phyloP scores from a whole-genome alignment of 2,113 vertebrate species.

The Albula goreensis region DNA sequence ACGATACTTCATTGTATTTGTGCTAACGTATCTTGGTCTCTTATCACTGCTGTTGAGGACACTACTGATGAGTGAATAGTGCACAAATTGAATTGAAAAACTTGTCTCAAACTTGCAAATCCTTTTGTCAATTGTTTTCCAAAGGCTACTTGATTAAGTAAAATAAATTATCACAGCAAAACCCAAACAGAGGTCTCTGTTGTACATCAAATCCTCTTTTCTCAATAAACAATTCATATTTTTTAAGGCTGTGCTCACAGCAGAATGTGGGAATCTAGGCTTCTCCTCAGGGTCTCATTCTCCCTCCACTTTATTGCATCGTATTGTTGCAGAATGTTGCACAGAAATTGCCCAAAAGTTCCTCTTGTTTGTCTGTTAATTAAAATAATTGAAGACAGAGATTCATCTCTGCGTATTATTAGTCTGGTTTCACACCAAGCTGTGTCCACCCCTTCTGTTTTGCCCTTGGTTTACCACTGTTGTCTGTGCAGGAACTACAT shows the following conservation, averaged over 20 bases:
- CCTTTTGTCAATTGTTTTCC: neutral
- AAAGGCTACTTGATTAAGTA: neutral
- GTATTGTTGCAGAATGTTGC: neutral
- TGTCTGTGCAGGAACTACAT: constrained; percentile 65
- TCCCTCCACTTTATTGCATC: neutral
- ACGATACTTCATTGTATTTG: too few relatives aligned
- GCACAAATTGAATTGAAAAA: neutral
- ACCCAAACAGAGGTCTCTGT: neutral
- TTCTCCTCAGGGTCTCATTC: neutral
- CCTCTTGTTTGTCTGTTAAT: constrained; percentile 20
- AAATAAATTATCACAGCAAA: neutral
- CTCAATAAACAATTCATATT: neutral
- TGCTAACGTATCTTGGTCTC: too few relatives aligned
- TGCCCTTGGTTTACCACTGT: constrained; percentile 71
- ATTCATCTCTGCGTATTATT: neutral
- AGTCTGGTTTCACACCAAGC: neutral
- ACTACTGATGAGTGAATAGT: too few relatives aligned
- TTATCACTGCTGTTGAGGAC: too few relatives aligned
- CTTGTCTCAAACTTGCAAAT: neutral
- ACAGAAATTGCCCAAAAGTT: neutral
- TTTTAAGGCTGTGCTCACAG: neutral
- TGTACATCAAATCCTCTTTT: neutral
- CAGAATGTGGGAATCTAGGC: neutral
- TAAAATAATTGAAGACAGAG: neutral
- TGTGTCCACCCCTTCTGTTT: constrained; percentile 31